Percentiles rank a stretch among this genome's conserved stretches.
Conservation (phyloP, 1,140 invertebrate species). For the Drosophila yakuba region DNA sequence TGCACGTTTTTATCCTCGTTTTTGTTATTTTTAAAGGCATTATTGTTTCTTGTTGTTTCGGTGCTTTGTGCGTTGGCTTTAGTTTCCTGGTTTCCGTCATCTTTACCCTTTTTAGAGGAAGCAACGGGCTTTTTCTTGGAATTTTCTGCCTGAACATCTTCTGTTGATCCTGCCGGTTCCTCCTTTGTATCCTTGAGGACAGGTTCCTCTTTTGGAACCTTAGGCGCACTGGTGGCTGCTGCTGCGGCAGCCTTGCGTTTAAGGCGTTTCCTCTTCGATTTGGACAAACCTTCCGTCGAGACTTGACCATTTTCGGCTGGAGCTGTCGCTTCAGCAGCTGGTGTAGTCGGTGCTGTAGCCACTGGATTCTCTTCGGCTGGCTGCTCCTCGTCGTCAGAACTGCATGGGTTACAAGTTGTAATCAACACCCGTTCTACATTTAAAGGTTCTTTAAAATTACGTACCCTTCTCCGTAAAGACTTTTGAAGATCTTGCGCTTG, state of each 20-base stretch:
- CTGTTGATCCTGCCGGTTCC: background rate
- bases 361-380: slow-evolving; percentile 5
- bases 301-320: slow-evolving; percentile 1
- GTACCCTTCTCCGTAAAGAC: slow-evolving; percentile 88
- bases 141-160: background rate
- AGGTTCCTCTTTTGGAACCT: background rate
- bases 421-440: background rate
- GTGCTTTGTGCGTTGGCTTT: background rate
- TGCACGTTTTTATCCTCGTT: background rate
- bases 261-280: slow-evolving; percentile 67
- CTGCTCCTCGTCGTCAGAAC: slow-evolving; percentile 78
- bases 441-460: background rate
- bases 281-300: slow-evolving; percentile 44
- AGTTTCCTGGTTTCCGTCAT: background rate
- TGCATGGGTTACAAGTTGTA: slow-evolving; percentile 46
- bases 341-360: background rate
- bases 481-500: slow-evolving; percentile 94
- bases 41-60: slow-evolving; percentile 7
- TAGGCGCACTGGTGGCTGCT: background rate
- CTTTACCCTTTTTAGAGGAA: background rate
- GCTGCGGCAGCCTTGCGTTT: slow-evolving; percentile 67
- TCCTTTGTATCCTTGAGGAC: background rate
- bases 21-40: slow-evolving; percentile 29
- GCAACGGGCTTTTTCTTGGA: background rate
- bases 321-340: slow-evolving; percentile 3